Evolutionary conservation across 2,797 vertebrate species (phyloP), one percentile per base, ranked within the genome.

Genomic region (Falco berigora): DNA sequence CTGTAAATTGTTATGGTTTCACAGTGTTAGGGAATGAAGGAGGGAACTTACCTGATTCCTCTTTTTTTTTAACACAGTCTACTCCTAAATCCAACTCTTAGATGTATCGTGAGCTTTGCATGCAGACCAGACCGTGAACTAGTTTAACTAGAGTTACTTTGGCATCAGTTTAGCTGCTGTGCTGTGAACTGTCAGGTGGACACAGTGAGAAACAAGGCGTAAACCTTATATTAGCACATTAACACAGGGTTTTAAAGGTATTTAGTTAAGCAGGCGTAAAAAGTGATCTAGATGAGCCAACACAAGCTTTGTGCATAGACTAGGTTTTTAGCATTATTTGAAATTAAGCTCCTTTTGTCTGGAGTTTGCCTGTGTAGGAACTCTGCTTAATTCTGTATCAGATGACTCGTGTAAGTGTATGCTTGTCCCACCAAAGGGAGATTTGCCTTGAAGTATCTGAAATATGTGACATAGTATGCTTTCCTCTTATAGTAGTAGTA

Each of bases 61-160:
- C 11, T 47, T 32, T 46, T 68, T 77, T 80, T 92, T 82, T 32
- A 67, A 68, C 25, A 50, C 19, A 20, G 30, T 52, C 63, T 79
- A 17, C 47, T 88, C 55, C 74, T 78, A 92, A 92, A 80, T 89
- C 80, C 64, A 86, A 13, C n/a, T 69, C 78, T 93, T 91, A 68
- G 77, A 46, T 82, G 56, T 82, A 68, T 42, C 0, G 0, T 71
- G 77, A 90, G 87, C 67, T 96, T 94, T 96, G 76, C 91, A 86
- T 95, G 71, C 19, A 68, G 90, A 95, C 78, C 90, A 82, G 85
- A 84, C 71, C 66, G n/a, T 20, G 28, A 77, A 92, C 67, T 64
- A 50, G 62, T 95, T 88, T 80, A 94, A 73, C 56, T 90, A n/a
- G 77, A 74, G 80, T 92, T 92, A 52, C 62, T 92, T 68, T 74